These are phyloP conservation scores for Magallana angulata DNA, from an alignment of 1,140 invertebrate genomes.

Conservation along the genomic window DNA sequence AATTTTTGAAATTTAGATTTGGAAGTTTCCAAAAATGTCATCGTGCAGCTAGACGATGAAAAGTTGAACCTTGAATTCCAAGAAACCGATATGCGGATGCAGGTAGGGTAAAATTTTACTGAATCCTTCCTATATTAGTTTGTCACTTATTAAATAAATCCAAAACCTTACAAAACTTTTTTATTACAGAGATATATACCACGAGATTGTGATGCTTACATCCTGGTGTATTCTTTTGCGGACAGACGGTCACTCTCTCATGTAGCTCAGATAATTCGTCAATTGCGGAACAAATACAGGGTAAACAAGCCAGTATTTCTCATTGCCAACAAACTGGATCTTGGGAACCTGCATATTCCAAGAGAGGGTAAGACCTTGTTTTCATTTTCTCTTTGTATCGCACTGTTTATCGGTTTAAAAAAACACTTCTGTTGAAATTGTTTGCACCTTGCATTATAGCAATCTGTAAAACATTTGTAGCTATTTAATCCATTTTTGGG, in stretches of 20 bases:
- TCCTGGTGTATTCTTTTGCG: background rate
- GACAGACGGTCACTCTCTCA: background rate
- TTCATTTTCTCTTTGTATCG: background rate
- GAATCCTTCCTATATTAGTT: no score
- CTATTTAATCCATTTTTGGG: no score
- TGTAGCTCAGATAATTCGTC: background rate
- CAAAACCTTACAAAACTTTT: background rate
- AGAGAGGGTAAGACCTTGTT: background rate
- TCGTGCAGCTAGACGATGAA: background rate
- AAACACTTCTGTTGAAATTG: no score
- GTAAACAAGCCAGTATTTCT: background rate
- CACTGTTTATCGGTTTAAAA: no score
- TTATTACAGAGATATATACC: background rate
- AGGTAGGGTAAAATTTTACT: background rate
- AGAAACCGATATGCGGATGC: constrained; percentile 6
- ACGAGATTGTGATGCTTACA: background rate
- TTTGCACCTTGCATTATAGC: no score
- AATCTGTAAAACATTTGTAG: no score
- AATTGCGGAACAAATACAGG: background rate
- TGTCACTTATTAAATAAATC: no score
- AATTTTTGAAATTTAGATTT: background rate
- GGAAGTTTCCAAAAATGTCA: background rate
- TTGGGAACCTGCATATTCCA: background rate
- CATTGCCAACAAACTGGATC: constrained; percentile 3
- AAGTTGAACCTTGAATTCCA: background rate